Conservation (phyloP, 2,113 vertebrate species). For the human (Homo sapiens) region DNA sequence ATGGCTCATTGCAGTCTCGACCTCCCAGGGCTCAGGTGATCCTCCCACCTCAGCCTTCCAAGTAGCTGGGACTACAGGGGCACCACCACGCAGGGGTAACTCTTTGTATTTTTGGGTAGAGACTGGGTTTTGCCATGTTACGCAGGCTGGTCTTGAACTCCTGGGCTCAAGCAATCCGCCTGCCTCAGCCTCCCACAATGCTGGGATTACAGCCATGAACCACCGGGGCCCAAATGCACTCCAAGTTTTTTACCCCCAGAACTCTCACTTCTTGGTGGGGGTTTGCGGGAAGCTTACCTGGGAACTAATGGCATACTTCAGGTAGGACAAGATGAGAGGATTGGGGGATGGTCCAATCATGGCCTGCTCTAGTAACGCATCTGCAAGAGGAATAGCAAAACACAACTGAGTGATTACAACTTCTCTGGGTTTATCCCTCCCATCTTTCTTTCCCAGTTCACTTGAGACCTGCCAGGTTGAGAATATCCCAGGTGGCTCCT, state of each 20-base stretch:
- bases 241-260: slow-evolving; percentile 14
- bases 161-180: too few relatives aligned
- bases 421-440: background rate
- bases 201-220: too few relatives aligned
- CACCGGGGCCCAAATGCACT: background rate
- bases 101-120: too few relatives aligned
- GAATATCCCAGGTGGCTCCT: slow-evolving; percentile 97
- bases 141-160: too few relatives aligned
- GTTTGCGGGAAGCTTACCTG: slow-evolving; percentile 88
- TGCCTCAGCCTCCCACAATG: too few relatives aligned
- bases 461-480: slow-evolving; percentile 93
- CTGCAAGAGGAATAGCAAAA: slow-evolving; percentile 81
- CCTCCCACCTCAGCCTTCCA: too few relatives aligned
- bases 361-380: slow-evolving; percentile 97
- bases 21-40: too few relatives aligned
- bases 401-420: background rate
- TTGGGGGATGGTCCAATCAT: slow-evolving; percentile 98
- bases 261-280: background rate
- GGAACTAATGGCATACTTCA: slow-evolving; percentile 98
- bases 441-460: slow-evolving; percentile 1
- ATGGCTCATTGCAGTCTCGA: too few relatives aligned
- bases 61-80: too few relatives aligned
- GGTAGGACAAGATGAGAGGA: slow-evolving; percentile 96
- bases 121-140: too few relatives aligned
- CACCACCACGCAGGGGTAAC: too few relatives aligned